These are phyloP conservation scores for Parauchenoglanis ngamensis DNA, from an alignment of 2,797 vertebrate species.

Conservation along the genomic window DNA sequence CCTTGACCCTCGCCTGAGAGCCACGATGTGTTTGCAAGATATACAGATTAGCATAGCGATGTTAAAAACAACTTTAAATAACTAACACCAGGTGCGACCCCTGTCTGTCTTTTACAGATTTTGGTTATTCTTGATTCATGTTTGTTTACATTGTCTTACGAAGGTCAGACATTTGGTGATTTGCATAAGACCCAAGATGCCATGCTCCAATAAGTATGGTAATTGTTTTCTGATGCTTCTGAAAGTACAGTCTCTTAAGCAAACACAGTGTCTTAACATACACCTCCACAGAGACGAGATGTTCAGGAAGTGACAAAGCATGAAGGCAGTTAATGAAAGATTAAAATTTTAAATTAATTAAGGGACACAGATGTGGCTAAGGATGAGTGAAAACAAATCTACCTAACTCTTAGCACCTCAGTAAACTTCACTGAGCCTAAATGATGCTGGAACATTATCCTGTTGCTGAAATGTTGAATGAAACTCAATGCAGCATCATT, in stretches of 20 bases:
- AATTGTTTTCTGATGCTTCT: constrained; percentile 16
- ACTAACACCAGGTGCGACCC: neutral
- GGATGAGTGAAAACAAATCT: neutral
- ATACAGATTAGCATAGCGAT: neutral
- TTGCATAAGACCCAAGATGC: neutral
- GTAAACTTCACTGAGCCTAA: neutral
- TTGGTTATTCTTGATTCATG: neutral
- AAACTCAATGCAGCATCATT: neutral
- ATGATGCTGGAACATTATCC: neutral
- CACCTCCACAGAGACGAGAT: neutral
- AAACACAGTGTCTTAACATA: neutral
- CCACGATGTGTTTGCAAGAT: neutral
- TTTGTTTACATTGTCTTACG: constrained; percentile 6
- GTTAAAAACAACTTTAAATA: constrained; percentile 6
- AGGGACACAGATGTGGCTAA: neutral
- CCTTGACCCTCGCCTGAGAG: neutral
- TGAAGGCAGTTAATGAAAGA: constrained; percentile 1
- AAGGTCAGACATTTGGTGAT: constrained; percentile 34
- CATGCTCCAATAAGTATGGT: neutral
- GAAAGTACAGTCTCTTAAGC: neutral
- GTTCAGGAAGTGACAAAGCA: constrained; percentile 9
- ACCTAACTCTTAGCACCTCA: neutral
- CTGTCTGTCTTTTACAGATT: neutral
- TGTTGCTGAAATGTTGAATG: neutral
- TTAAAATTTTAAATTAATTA: neutral